A percentile compares a stretch with the other conserved stretches of the same genome.
phyloP scores from a whole-genome alignment of 53 echinoderm and acorn worm species.

The Apostichopus leukothele region DNA sequence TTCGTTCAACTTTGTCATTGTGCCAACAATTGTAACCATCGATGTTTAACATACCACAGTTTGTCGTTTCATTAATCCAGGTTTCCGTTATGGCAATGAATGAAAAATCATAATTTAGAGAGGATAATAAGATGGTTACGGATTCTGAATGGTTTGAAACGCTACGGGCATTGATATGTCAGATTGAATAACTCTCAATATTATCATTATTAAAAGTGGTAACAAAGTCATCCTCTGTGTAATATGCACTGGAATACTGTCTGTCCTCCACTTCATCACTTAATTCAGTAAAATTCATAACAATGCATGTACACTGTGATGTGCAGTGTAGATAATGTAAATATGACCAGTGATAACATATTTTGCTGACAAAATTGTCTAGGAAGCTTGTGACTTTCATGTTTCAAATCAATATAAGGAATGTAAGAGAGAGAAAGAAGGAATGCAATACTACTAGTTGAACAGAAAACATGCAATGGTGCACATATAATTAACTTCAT shows the following conservation, averaged over 20 bases:
- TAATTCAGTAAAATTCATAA: background rate
- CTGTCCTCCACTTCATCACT: constrained; percentile 13
- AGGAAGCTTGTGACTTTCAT: background rate
- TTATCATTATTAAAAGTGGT: background rate
- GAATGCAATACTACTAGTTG: background rate
- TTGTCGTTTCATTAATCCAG: constrained; percentile 21
- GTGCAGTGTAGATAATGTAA: background rate
- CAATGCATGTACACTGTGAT: background rate
- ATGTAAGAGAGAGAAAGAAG: background rate
- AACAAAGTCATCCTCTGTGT: constrained; percentile 3
- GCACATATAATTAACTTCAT: background rate
- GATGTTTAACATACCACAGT: constrained; percentile 26
- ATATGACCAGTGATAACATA: background rate
- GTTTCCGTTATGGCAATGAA: constrained; percentile 22
- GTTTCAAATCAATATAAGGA: constrained; percentile 1
- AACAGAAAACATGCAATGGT: background rate
- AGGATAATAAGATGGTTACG: background rate
- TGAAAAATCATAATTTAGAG: constrained; percentile 5
- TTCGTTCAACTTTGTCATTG: background rate
- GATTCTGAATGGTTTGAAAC: background rate
- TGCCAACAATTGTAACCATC: constrained; percentile 10
- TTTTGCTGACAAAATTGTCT: background rate
- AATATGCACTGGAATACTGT: constrained; percentile 4
- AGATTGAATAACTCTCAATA: background rate
- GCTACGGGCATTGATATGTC: background rate